A percentile compares a stretch with the other conserved stretches of the same genome.
phyloP scores from a whole-genome alignment of 2,113 vertebrate genomes.

The Mastomys natalensis region DNA sequence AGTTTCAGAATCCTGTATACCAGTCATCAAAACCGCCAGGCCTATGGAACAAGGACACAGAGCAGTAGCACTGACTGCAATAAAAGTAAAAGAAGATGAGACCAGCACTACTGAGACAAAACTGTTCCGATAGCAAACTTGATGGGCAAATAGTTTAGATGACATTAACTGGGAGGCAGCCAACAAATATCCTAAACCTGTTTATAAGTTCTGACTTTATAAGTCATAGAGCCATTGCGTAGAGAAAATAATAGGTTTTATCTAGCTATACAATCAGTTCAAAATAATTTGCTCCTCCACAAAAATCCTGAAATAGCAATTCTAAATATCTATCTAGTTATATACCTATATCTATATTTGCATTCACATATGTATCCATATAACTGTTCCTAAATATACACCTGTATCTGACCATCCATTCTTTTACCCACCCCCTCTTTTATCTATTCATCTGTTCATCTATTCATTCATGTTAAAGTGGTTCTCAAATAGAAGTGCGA shows the following conservation, averaged over 20 bases:
- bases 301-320: background rate
- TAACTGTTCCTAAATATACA: background rate
- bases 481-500: background rate
- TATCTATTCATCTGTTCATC: background rate
- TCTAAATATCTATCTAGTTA: background rate
- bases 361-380: background rate
- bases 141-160: background rate
- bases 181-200: background rate
- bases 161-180: background rate
- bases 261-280: background rate
- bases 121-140: fast-evolving
- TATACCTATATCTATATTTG: background rate
- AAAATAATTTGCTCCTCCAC: background rate
- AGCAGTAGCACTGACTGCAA: background rate
- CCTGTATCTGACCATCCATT: background rate
- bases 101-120: background rate
- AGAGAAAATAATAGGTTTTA: background rate
- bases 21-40: background rate
- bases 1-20: background rate
- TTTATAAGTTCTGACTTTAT: background rate
- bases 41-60: background rate
- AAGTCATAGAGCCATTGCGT: background rate
- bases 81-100: background rate
- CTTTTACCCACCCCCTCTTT: too few species aligned
- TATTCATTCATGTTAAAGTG: background rate